phyloP scores from a whole-genome alignment of 2,888 invertebrate species.

The Parochlus steinenii region DNA sequence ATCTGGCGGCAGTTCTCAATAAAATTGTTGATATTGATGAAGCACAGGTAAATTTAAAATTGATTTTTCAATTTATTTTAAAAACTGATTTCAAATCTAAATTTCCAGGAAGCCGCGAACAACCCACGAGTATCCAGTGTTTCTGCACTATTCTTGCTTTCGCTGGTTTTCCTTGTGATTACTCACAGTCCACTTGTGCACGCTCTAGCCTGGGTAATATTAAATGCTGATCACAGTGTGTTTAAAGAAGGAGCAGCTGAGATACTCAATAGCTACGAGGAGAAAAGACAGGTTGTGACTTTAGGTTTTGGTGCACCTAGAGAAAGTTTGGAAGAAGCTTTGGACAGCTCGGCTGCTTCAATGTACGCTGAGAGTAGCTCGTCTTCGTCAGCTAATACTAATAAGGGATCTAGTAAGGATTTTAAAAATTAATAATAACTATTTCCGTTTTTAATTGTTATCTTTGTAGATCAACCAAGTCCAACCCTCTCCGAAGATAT shows the following conservation, averaged over 20 bases:
- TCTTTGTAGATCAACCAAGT: neutral
- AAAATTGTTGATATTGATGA: conserved; percentile 36
- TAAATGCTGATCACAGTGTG: conserved; percentile 62
- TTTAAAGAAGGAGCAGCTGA: conserved; percentile 52
- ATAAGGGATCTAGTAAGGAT: too few relatives aligned
- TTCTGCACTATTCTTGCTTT: conserved; percentile 77
- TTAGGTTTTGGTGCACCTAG: conserved; percentile 52
- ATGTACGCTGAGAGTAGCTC: conserved; percentile 8
- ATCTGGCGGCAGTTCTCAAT: conserved; percentile 44
- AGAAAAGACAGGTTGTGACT: conserved; percentile 38
- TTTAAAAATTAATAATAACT: too few relatives aligned
- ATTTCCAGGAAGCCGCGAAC: conserved; percentile 35
- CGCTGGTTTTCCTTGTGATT: conserved; percentile 89
- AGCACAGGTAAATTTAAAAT: too few relatives aligned
- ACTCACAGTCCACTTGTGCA: conserved; percentile 82
- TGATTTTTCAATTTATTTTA: conserved; percentile 26
- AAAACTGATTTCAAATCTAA: conserved; percentile 27
- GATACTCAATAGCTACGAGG: conserved; percentile 46
- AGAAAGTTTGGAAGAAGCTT: conserved; percentile 58
- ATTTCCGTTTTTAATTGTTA: too few relatives aligned
- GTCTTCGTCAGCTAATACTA: neutral
- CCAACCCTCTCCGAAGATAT: conserved; percentile 15
- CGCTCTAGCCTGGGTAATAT: conserved; percentile 74
- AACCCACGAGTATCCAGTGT: conserved; percentile 74
- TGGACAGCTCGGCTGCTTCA: conserved; percentile 32